These are phyloP conservation scores for Neomonachus schauinslandi DNA, from an alignment of 2,113 vertebrate genomes.

Conservation along the genomic window DNA sequence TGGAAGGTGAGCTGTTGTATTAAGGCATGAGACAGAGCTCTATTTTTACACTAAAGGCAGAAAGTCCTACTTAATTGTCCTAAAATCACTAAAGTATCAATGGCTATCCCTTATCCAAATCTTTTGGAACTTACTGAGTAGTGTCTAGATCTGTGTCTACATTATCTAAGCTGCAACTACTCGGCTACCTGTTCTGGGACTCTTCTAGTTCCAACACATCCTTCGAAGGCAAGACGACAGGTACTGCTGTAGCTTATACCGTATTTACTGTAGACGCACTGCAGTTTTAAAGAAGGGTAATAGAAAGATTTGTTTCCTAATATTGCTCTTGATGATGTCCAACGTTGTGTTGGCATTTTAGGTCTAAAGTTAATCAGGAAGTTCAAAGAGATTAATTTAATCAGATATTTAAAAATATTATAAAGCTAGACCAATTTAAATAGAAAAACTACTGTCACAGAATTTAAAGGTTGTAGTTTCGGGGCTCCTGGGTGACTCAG, in stretches of 20 bases:
- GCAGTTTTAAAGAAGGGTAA: neutral
- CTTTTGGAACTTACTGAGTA: neutral
- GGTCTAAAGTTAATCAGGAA: neutral
- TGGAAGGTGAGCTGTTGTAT: neutral
- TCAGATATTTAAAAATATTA: neutral
- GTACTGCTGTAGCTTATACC: too few relatives aligned
- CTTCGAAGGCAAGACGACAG: neutral
- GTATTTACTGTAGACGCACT: neutral
- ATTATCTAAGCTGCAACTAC: neutral
- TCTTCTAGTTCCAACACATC: neutral
- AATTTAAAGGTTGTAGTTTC: neutral
- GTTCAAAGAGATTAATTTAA: neutral
- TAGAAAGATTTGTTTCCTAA: neutral
- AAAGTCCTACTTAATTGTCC: conserved; percentile 7
- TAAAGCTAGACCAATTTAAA: neutral
- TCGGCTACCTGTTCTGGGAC: neutral
- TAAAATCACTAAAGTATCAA: neutral
- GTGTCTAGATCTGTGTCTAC: neutral
- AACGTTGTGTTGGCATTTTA: neutral
- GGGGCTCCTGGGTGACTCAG: too few relatives aligned
- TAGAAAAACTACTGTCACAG: neutral
- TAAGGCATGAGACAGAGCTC: neutral
- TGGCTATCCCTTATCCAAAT: neutral
- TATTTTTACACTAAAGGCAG: neutral
- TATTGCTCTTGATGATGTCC: neutral